Base-by-base conservation (phyloP, 2,888 invertebrate genomes). In the Philopedon plagiatum region DNA sequence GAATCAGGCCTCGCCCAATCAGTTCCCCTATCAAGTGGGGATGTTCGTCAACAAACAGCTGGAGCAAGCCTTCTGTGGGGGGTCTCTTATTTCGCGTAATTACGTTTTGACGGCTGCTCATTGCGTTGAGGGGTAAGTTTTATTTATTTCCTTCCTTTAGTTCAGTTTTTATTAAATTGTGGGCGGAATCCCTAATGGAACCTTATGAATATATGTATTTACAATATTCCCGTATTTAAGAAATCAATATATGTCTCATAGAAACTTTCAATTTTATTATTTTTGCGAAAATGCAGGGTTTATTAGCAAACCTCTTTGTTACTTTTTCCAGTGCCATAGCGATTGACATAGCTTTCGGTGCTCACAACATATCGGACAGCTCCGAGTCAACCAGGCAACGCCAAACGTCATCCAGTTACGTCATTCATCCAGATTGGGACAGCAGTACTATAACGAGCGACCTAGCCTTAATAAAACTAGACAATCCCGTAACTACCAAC, bases 361-460 rank as follows among this genome's bases (percentile, higher is more conserved):
- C 79, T 1, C 79, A 84, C 58, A 80, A 81, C 70, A 78, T 84
- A 61, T 71, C 74, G 1, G 62, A 66, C 11, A 85, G 84, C 77
- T 18, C 54, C 1, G 80, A 82, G 3, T 81, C 83, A 76, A 70
- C 80, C 8, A 73, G 78, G 13, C 64, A 66, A 57, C 39, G 11
- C 5, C 39, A 78, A 21, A 77, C 75, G 39, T 76, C 80, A n/a
- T 78, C 75, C 1, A 76, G 77, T n/a, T 80, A 81, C 68, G 77
- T 81, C 29, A 80, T 86, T 1, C 87, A 87, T 75, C 81, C 85
- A 49, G 26, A 77, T 0, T 86, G 86, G 86, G 77, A 83, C 44
- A 15, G 80, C 0, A 15, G 70, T 0, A 78, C 78, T 18, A 76
- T 87, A 2, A 71, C 71, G n/a, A 86, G 87, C 73, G 88, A 88